Evolutionary conservation across 2,797 vertebrate species (phyloP).

Genomic region (Chelon labrosus): DNA sequence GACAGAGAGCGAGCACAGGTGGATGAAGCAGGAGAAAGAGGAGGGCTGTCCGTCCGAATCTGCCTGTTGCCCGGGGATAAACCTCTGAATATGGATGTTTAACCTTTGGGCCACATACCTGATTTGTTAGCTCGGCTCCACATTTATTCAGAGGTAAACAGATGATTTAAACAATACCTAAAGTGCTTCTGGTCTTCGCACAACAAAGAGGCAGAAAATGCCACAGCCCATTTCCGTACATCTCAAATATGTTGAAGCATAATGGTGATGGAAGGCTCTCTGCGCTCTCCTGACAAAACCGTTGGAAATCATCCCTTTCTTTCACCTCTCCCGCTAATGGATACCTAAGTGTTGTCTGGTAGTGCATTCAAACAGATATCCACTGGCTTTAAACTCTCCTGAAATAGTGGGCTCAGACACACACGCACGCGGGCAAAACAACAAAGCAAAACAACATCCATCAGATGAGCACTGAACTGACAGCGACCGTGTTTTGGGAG

Average conservation of each 20-base stretch:
- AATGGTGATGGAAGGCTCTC: conserved; percentile 7
- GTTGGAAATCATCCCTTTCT: conserved; percentile 14
- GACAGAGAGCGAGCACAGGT: conserved; percentile 64
- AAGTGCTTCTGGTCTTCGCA: conserved; percentile 3
- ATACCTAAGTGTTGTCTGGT: conserved; percentile 7
- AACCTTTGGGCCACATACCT: conserved; percentile 58
- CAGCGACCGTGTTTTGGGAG: conserved; percentile 76
- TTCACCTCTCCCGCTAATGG: conserved; percentile 7
- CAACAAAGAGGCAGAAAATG: conserved; percentile 14
- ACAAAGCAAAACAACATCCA: conserved; percentile 77
- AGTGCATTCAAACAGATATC: conserved; percentile 42
- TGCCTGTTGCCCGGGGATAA: conserved; percentile 58
- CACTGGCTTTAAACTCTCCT: conserved; percentile 19
- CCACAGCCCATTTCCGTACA: conserved; percentile 27
- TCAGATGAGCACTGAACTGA: conserved; percentile 73
- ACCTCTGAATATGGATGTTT: conserved; percentile 50
- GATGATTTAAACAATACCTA: conserved; percentile 11
- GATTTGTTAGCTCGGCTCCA: conserved; percentile 39
- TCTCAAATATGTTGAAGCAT: conserved; percentile 18
- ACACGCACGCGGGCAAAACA: conserved; percentile 39
- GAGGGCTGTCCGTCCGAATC: conserved; percentile 39
- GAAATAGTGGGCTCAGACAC: conserved; percentile 13
- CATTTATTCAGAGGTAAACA: conserved; percentile 2
- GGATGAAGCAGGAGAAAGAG: conserved; percentile 34
- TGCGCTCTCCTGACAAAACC: not conserved